Percentiles rank a stretch among this genome's conserved stretches.
phyloP scores from a whole-genome alignment of 2,888 invertebrate species.

The Podabrus alpinus region DNA sequence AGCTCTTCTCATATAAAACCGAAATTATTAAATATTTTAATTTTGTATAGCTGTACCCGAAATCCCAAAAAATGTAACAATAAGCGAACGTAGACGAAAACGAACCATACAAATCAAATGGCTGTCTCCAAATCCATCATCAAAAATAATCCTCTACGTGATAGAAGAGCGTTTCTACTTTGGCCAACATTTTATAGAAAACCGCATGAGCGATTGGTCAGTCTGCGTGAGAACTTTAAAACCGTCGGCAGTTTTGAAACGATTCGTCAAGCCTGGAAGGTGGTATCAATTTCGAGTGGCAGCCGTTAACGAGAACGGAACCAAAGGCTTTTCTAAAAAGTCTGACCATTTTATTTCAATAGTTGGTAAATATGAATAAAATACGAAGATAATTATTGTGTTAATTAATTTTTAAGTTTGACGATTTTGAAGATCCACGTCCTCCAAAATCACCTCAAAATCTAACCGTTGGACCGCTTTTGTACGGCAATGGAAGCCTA shows the following conservation, averaged over 20 bases:
- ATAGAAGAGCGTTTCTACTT: slow-evolving; percentile 73
- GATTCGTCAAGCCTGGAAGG: slow-evolving; percentile 67
- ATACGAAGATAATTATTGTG: neutral
- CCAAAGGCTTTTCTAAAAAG: slow-evolving; percentile 70
- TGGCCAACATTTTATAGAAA: slow-evolving; percentile 67
- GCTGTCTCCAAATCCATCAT: slow-evolving; percentile 43
- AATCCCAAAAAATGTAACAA: slow-evolving; percentile 64
- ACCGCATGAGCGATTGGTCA: slow-evolving; percentile 69
- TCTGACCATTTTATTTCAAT: slow-evolving; percentile 64
- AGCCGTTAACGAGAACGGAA: slow-evolving; percentile 72
- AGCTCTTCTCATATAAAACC: too few species aligned
- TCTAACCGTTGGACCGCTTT: slow-evolving; percentile 61
- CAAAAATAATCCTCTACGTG: slow-evolving; percentile 58
- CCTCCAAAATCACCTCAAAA: slow-evolving; percentile 67
- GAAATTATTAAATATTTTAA: neutral
- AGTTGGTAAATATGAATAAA: slow-evolving; percentile 47
- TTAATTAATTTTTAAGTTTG: slow-evolving; percentile 1
- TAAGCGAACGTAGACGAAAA: slow-evolving; percentile 61
- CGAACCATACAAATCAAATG: slow-evolving; percentile 56
- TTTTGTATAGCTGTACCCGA: slow-evolving; percentile 62
- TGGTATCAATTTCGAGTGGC: slow-evolving; percentile 83
- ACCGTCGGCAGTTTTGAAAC: slow-evolving; percentile 60
- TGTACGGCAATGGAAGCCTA: slow-evolving; percentile 56
- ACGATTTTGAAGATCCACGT: slow-evolving; percentile 56
- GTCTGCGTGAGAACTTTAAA: slow-evolving; percentile 61